Conservation (phyloP, 2,888 invertebrate species). For the Drosophila barbarae region DNA sequence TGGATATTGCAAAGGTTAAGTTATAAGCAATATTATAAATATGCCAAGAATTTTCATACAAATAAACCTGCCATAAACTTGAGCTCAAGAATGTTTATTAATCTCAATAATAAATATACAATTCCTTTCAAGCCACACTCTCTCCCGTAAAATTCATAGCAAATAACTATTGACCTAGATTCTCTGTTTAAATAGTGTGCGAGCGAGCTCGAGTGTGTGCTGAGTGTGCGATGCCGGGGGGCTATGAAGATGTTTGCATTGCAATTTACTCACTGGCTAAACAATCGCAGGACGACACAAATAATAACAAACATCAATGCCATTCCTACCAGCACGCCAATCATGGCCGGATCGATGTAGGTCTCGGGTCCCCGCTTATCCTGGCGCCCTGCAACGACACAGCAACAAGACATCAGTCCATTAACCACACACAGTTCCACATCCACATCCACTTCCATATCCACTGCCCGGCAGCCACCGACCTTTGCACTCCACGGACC, state of each 20-base stretch:
- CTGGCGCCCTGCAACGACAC: constrained; percentile 78
- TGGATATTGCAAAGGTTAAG: not conserved
- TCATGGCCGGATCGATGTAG: constrained; percentile 93
- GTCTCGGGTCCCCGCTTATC: constrained; percentile 84
- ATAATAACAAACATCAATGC: constrained; percentile 96
- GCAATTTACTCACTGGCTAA: constrained; percentile 89
- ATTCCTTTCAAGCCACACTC: constrained; percentile 1
- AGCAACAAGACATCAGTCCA: constrained; percentile 35
- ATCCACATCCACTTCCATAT: constrained; percentile 1
- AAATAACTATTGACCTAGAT: constrained; percentile 20
- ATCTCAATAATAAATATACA: not conserved
- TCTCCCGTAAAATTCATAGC: not conserved
- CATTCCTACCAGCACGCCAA: constrained; percentile 93
- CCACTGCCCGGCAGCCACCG: constrained; percentile 59
- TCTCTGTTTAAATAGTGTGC: constrained; percentile 14
- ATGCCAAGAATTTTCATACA: too few species aligned
- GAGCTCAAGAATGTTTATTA: not conserved
- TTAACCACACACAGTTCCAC: constrained; percentile 28
- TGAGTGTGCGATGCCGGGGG: constrained; percentile 20
- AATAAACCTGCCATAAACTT: not conserved
- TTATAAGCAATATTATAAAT: too few species aligned
- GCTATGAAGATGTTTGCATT: constrained; percentile 63
- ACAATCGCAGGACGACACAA: constrained; percentile 93
- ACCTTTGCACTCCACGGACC: constrained; percentile 88
- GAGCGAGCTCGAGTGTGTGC: constrained; percentile 5